Evolutionary conservation across 2,888 invertebrate species (phyloP), one percentile per base, ranked within the genome.

Genomic region (Sympetrum striolatum): DNA sequence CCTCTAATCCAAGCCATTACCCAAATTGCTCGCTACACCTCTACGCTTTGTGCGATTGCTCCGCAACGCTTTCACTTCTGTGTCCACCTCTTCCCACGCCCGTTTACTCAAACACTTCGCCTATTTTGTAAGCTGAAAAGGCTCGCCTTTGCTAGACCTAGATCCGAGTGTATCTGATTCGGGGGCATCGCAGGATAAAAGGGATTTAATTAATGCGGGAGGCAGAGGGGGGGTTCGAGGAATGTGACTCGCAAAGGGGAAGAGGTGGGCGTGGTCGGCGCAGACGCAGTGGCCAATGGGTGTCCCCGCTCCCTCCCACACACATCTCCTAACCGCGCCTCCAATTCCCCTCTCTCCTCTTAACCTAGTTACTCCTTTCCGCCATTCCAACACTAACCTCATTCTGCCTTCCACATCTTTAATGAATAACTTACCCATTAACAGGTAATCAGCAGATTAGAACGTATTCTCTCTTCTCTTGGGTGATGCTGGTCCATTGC

Each of bases 181-280:
- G 58, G 58, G 58, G 53, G 48, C n/a, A 48, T 48, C n/a, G 39
- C 4, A 31, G 80, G n/a, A 25, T 12, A n/a, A 15, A 14, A 10
- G 44, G 81, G 25, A 35, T 48, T 15, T 25, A 53, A 44, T 25
- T 15, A 37, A 37, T 22, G 60, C 2, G 90, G 15, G 80, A 22
- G 44, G 44, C 37, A 18, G 80, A 18, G 64, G 79, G 15, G 90
- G n/a, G 79, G 90, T 53, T 39, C 44, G 73, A 25, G 90, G 90
- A 73, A 80, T 79, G 80, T 79, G 80, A 90, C 80, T 90, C 90
- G 79, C 80, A 73, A 80, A 44, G 90, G 90, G 90, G 80, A 79
- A 82, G 82, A 15, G 35, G 60, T 86, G 86, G 86, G 86, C 60
- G 86, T 60, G 86, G 86, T 60, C 86, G 60, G 22, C 25, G 35